Evolutionary conservation across 2,797 vertebrate genomes (phyloP), one percentile per base, ranked within the genome.

Genomic region (Lates japonicus): DNA sequence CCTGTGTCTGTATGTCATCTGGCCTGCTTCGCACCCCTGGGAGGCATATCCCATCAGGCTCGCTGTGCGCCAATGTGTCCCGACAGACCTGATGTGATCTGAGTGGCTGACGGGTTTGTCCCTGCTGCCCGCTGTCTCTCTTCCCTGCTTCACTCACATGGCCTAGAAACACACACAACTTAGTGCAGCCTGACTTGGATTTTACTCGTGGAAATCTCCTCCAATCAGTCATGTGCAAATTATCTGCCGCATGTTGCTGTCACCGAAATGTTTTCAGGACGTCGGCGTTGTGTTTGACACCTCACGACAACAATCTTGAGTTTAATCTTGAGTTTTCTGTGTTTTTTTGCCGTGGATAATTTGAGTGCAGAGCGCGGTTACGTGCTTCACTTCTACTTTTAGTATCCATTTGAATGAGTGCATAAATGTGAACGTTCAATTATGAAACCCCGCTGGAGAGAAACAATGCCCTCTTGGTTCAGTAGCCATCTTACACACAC

Each of bases 41-140:
- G 82, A 91, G 95, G 90, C 92, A 89, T 90, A 82, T 94, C 93
- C 93, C 93, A 95, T 95, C 94, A 95, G 93, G 93, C 93, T 92
- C 78, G 87, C 92, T 92, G 94, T 94, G 93, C 90, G 91, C 90
- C 93, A 85, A 95, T 94, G 94, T 95, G 94, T 95, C 93, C 92
- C 92, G 94, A 95, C 94, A 96, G 94, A 95, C 92, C 93, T 94
- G 94, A 95, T 94, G 94, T 93, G 94, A 95, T 95, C 94, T 90
- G 91, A 95, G 94, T 89, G 92, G 92, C 92, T 94, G 92, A 95
- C 93, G 94, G 95, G 95, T 95, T 94, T 92, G 92, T 93, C 93
- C 91, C 94, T 92, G 93, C 91, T 94, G 94, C 93, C 94, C 84
- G 90, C 94, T 94, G 94, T 95, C 93, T 93, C 91, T 89, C 79